Conservation (phyloP, 2,888 invertebrate genomes). For the Cecidostiba fungosa region DNA sequence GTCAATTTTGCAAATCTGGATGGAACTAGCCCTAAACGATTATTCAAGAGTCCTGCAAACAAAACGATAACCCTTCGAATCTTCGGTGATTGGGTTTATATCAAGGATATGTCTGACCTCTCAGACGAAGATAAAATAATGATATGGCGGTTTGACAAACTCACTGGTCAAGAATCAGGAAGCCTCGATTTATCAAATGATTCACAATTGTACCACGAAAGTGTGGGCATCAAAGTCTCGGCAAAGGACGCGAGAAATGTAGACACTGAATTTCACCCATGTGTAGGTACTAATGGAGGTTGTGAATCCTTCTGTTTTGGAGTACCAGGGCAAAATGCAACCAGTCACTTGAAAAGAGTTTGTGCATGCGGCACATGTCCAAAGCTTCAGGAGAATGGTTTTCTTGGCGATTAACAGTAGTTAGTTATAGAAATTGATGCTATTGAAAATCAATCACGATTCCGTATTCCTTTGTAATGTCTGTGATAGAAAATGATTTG, state of each 20-base stretch:
- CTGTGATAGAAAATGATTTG: neutral
- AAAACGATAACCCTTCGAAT: neutral
- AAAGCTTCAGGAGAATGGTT: constrained; percentile 57
- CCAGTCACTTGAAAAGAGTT: neutral
- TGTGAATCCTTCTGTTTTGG: constrained; percentile 7
- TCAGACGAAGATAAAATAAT: neutral
- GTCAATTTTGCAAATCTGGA: neutral
- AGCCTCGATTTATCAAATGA: neutral
- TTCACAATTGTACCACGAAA: neutral
- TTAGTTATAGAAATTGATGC: no score
- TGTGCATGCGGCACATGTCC: neutral
- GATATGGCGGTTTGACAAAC: constrained; percentile 14
- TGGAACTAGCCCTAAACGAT: neutral
- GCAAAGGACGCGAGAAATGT: neutral
- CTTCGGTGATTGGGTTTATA: neutral
- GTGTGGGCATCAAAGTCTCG: constrained; percentile 1
- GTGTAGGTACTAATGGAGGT: neutral
- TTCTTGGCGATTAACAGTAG: neutral
- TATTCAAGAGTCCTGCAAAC: neutral
- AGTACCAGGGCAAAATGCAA: neutral
- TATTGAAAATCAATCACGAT: no score
- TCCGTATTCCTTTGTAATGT: neutral
- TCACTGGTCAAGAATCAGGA: neutral
- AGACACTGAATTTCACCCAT: neutral
- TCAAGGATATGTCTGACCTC: neutral